Percentiles rank a stretch among this genome's conserved stretches.
These are phyloP conservation scores for Pseudocheirus occidentalis DNA, from an alignment of 2,797 vertebrate species.

Conservation along the genomic window DNA sequence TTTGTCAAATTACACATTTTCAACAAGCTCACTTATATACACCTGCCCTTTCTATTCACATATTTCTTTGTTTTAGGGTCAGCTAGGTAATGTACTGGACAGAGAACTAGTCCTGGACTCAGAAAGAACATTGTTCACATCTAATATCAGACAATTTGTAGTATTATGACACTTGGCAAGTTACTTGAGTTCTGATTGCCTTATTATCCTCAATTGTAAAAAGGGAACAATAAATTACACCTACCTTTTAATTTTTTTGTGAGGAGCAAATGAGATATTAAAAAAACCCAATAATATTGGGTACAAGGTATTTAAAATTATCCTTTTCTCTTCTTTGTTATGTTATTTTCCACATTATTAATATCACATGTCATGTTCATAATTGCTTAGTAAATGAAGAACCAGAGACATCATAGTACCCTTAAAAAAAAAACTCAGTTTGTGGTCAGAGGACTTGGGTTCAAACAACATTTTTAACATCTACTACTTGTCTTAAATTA, in stretches of 20 bases:
- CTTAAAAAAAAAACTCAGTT: neutral
- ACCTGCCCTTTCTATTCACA: neutral
- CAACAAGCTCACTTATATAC: neutral
- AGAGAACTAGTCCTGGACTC: neutral
- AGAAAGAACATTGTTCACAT: neutral
- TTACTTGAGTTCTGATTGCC: neutral
- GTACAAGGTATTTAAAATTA: neutral
- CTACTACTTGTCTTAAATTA: neutral
- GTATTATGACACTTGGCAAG: neutral
- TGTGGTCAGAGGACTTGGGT: neutral
- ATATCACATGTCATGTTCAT: neutral
- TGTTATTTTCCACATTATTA: neutral
- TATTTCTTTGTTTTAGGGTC: neutral
- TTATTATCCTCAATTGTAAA: neutral
- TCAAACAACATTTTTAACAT: neutral
- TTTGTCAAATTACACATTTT: neutral
- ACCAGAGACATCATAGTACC: neutral
- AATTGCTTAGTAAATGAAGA: neutral
- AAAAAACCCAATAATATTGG: neutral
- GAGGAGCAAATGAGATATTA: neutral
- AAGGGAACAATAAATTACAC: neutral
- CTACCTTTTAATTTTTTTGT: neutral
- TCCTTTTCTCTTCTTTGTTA: neutral
- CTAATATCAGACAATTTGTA: neutral
- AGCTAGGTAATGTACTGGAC: accelerated